Conservation (phyloP, 1,140 invertebrate species). For the Apis florea region DNA sequence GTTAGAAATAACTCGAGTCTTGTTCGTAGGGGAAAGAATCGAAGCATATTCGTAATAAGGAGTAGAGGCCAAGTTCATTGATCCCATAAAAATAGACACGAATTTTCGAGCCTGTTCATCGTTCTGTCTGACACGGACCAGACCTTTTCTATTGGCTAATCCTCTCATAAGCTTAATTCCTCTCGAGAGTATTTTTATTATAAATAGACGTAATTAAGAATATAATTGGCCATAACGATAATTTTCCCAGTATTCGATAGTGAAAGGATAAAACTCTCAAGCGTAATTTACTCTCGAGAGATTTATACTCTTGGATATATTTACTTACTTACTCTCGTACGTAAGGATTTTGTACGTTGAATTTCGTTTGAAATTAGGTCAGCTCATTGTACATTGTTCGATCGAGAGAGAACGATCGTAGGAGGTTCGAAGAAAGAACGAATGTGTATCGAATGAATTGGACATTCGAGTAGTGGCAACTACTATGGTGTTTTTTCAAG, state of each 20-base stretch:
- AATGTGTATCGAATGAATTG: neutral
- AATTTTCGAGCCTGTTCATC: constrained; percentile 10
- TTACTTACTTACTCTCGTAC: neutral
- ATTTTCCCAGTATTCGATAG: too few species aligned
- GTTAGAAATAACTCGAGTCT: constrained; percentile 22
- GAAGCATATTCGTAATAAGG: neutral
- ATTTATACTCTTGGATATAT: neutral
- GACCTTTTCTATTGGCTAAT: constrained; percentile 27
- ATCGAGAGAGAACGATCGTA: neutral
- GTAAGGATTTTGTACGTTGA: neutral
- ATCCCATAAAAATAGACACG: constrained; percentile 22
- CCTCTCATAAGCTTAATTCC: neutral
- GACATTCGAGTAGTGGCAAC: neutral
- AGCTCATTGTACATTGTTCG: too few species aligned
- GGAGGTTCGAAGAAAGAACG: neutral
- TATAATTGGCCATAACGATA: too few species aligned
- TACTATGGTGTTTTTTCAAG: neutral
- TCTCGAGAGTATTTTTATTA: too few species aligned
- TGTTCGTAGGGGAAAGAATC: neutral
- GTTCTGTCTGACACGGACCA: constrained; percentile 25
- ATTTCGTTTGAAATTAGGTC: neutral
- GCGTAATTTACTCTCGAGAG: neutral
- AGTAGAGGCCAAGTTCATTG: neutral
- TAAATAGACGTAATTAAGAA: too few species aligned
- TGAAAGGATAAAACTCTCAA: too few species aligned